Base-by-base conservation (phyloP, 2,797 vertebrate species). In the Manis javanica region DNA sequence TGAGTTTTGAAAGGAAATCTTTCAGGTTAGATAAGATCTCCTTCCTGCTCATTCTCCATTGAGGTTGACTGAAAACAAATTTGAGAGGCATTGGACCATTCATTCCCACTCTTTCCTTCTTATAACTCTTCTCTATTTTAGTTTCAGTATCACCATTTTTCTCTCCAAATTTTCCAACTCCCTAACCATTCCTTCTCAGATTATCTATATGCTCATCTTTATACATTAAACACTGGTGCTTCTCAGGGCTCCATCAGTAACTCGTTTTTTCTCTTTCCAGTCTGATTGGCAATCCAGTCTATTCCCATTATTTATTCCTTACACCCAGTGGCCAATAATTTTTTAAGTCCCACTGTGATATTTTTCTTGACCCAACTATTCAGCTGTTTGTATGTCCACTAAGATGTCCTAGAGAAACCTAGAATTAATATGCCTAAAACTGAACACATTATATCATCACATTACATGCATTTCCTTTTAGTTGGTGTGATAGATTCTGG, bases 1-100 rank as follows among this genome's bases (percentile, higher is more conserved):
- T 85, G 49, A 7, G 23, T 91, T 87, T 86, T 92, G 31, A 92
- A 94, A 86, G 19, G 9, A 81, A 95, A 90, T 21, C 18, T 61
- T 24, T 87, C 72, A 69, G 19, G 11, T 90, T 63, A 90, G 26
- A 11, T 26, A 94, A 85, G 53, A 83, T 55, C 46, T 64, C 61
- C 3, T 74, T 88, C 64, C 77, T 87, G 19, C 8, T 82, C n/a
- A 0, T 78, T 79, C 31, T 94, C 37, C 29, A 69, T 24, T 23
- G 15, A 96, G 39, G 3, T 24, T 6, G 19, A 77, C 37, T 21
- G 74, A 57, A 90, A 66, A 31, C 16, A 92, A 90, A 85, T 46
- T 29, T 87, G 55, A 51, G 23, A 83, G 3, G 64, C 34, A 1
- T 7, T 64, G 51, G 23, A 19, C 26, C 61, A 10, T 63, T 64